phyloP scores from a whole-genome alignment of 2,113 vertebrate species.

The human (Homo sapiens) region DNA sequence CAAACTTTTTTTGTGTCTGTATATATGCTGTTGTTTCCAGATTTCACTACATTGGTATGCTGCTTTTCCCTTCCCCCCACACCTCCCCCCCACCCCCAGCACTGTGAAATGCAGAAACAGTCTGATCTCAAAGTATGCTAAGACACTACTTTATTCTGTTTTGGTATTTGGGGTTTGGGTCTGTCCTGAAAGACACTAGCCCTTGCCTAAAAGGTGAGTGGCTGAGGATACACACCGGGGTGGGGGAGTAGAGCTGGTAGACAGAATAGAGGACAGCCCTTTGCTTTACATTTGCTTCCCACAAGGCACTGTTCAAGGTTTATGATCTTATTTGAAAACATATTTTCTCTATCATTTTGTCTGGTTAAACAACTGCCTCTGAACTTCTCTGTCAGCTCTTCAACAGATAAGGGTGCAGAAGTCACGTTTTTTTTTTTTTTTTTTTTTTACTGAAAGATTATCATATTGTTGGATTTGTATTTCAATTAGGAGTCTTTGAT shows the following conservation, averaged over 20 bases:
- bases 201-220: constrained; percentile 72
- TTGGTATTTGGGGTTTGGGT: constrained; percentile 68
- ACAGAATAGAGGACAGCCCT: constrained; percentile 68
- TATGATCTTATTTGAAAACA: constrained; percentile 85
- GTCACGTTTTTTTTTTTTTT: constrained; percentile 75
- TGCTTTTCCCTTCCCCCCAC: constrained; percentile 45
- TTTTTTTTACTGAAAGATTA: constrained; percentile 81
- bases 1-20: constrained; percentile 89
- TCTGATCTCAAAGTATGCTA: constrained; percentile 70
- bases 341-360: constrained; percentile 87
- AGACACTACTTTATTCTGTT: constrained; percentile 57
- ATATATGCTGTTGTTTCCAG: constrained; percentile 80
- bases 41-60: constrained; percentile 77
- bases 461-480: constrained; percentile 87
- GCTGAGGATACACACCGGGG: constrained; percentile 41
- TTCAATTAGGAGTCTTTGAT: constrained; percentile 81
- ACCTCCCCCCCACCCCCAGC: background rate
- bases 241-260: constrained; percentile 62
- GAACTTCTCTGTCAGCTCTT: constrained; percentile 86
- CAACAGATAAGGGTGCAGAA: constrained; percentile 85
- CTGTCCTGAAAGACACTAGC: constrained; percentile 74
- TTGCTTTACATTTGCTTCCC: constrained; percentile 78
- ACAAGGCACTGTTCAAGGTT: constrained; percentile 79
- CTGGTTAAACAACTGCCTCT: constrained; percentile 85
- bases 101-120: constrained; percentile 70